Base-by-base conservation (phyloP, 2,113 vertebrate genomes). In the Cyprinodon brontotheroides region DNA sequence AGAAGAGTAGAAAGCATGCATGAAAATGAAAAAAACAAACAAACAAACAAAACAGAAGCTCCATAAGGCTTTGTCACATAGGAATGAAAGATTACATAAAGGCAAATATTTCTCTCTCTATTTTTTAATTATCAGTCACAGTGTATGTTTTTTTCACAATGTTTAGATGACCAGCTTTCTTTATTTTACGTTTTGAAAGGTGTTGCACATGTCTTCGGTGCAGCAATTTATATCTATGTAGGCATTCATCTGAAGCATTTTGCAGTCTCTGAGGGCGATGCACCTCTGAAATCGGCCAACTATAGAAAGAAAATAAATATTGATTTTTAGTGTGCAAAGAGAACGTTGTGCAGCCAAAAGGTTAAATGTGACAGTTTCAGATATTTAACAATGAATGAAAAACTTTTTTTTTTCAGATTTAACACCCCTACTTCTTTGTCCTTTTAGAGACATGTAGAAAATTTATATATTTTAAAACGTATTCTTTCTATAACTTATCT, bases 231-330 rank as follows among this genome's bases (percentile, higher is more conserved):
- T 82, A 0, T 87, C 0, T 22, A 94, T 92, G 87, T 79, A 93
- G 77, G 83, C n/a, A 14, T 93, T 94, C 62, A 38, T 59, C 82
- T 91, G 77, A 72, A 93, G 83, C 62, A 88, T 60, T 29, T 89
- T 3, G 3, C 93, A 94, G 86, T 91, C 89, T 1, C 60, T n/a
- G 79, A 85, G 5, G 36, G 75, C 61, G 83, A 93, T 93, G 87
- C 94, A 94, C 78, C 89, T 93, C 89, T 93, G 94, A 80, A 71
- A 94, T 1, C 89, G 82, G 29, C 86, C 91, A 20, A 41, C 94
- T 94, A 29, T 9, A 37, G 48, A 45, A 66, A 29, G 10, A 3
- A 67, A 12, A 72, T 3, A 15, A 53, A 14, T 61, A 9, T 43
- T 60, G 4, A 0, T 13, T 50, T 72, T 66, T 8, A 45, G 65